Evolutionary conservation across 2,797 vertebrate species (phyloP), one percentile per base, ranked within the genome.

Genomic region (Peromyscus nudipes): DNA sequence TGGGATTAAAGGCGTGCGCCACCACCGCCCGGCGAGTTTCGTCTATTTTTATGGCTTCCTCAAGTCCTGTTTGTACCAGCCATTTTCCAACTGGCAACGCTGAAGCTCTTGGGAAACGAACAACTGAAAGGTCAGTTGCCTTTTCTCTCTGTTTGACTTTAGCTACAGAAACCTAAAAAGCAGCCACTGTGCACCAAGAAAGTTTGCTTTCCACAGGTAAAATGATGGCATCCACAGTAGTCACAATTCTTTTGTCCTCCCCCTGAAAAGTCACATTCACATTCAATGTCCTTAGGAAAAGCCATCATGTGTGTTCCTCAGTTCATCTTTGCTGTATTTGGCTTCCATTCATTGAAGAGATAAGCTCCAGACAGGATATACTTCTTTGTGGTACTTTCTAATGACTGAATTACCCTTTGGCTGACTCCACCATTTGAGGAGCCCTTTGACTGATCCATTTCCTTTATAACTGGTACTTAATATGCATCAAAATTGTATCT

Each of bases 391-490:
- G 2, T 76, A 57, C 27, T 94, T 92, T 85, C 4, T 64, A 67
- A 75, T 46, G 64, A 60, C 64, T 92, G 31, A 71, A 62, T 92
- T 95, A 94, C 14, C 64, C 21, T 83, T 4, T 91, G 94, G 60
- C n/a, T 92, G 46, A 91, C n/a, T 85, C 27, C 2, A 57, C 57
- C 55, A 83, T 82, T 81, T 95, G 19, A 69, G 81, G 29, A 95
- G 25, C 6, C 34, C 81, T 93, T 91, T 71, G 80, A 21, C 31
- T 81, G 43, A 88, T 25, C 67, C 43, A 9, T 94, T 89, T 97
- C 69, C 77, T 96, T 71, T 93, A 77, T n/a, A 81, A 84, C 34
- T 90, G 40, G 31, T 96, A 64, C 21, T 92, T 92, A 84, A 73
- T 90, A 67, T 93, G 17, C 65, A 93, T 93, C 65, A 90, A 64